Evolutionary conservation across 2,888 invertebrate species (phyloP).

Genomic region (Adineta ricciae): DNA sequence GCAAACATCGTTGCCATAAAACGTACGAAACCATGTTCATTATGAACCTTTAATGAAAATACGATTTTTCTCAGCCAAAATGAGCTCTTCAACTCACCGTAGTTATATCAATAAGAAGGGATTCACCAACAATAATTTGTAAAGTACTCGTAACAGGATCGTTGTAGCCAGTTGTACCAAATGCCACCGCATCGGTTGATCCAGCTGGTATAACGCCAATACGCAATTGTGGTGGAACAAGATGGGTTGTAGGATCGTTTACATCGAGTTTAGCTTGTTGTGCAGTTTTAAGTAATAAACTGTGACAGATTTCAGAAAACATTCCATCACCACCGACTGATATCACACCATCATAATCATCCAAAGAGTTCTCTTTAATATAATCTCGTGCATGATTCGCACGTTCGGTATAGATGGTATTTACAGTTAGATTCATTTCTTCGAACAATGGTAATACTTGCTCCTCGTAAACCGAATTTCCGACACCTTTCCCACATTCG

Average conservation of each 20-base stretch:
- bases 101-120: background rate
- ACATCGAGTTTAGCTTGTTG: background rate
- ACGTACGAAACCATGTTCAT: background rate
- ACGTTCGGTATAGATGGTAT: slow-evolving; percentile 23
- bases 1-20: background rate
- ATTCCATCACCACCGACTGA: background rate
- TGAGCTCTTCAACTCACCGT: background rate
- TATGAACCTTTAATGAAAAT: background rate
- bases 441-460: background rate
- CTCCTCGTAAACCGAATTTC: background rate
- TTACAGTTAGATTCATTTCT: background rate
- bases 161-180: background rate
- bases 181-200: background rate
- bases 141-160: background rate
- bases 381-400: slow-evolving; percentile 30
- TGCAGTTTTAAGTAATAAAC: background rate
- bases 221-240: background rate
- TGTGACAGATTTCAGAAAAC: background rate
- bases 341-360: slow-evolving; percentile 19
- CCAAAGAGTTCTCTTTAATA: slow-evolving; percentile 4
- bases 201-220: slow-evolving; percentile 20
- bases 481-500: background rate
- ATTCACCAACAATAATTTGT: background rate
- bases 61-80: no score
- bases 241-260: background rate